phyloP scores from a whole-genome alignment of 2,797 vertebrate species.

The Crax fasciolata region DNA sequence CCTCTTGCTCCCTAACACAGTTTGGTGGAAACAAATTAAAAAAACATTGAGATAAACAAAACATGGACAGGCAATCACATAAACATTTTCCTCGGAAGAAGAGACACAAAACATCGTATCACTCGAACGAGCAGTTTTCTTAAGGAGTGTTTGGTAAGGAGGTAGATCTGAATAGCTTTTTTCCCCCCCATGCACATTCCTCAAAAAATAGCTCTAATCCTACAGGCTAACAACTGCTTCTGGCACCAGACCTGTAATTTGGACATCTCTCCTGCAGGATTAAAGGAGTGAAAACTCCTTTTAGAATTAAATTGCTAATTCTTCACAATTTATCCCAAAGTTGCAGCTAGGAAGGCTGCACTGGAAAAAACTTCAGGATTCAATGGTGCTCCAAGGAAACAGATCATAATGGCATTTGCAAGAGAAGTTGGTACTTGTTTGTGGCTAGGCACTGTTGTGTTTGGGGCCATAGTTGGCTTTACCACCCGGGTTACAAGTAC shows the following conservation, averaged over 20 bases:
- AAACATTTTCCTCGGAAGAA: neutral
- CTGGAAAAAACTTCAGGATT: neutral
- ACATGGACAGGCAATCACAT: rapidly evolving
- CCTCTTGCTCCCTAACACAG: neutral
- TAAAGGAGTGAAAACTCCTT: neutral
- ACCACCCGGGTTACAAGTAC: neutral
- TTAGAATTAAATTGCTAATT: neutral
- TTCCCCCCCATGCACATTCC: neutral
- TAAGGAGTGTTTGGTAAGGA: neutral
- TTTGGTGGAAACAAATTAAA: neutral
- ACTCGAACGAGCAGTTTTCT: neutral
- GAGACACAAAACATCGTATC: neutral
- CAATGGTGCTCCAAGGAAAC: neutral
- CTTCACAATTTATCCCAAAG: neutral
- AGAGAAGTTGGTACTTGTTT: neutral
- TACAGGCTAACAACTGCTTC: neutral
- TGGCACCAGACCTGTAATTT: neutral
- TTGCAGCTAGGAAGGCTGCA: neutral
- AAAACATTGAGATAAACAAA: neutral
- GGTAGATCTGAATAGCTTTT: neutral
- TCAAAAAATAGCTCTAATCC: neutral
- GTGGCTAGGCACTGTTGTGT: neutral
- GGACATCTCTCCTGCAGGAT: neutral
- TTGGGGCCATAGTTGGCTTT: neutral
- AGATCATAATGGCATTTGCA: neutral